Conservation (phyloP, 2,888 invertebrate species). For the Eupithecia exiguata region DNA sequence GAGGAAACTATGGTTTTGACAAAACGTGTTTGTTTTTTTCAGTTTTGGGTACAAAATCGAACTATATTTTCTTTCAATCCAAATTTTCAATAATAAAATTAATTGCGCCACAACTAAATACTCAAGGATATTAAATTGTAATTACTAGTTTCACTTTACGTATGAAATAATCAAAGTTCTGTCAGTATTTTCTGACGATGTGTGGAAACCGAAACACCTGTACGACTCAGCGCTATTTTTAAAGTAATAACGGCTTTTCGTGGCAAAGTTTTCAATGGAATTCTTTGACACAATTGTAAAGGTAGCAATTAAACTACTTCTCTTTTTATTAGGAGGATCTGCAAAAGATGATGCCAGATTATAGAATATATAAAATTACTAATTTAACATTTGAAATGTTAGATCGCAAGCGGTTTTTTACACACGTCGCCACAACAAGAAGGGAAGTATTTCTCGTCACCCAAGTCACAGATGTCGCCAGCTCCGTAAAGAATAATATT, state of each 20-base stretch:
- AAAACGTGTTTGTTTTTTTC: too few species aligned
- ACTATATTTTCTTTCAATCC: neutral
- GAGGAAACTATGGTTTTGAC: neutral
- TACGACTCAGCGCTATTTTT: neutral
- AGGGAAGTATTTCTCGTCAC: conserved; percentile 21
- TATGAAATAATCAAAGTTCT: neutral
- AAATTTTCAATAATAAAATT: neutral
- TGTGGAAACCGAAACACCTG: conserved; percentile 6
- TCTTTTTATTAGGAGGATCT: neutral
- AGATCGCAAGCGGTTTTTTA: neutral
- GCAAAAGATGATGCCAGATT: neutral
- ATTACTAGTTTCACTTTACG: neutral
- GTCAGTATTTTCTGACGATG: neutral
- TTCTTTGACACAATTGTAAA: neutral
- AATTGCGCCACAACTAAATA: neutral
- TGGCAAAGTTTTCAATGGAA: neutral
- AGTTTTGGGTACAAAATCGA: too few species aligned
- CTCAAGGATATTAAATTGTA: neutral
- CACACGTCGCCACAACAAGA: conserved; percentile 13
- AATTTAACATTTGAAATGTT: neutral
- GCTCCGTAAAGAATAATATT: conserved; percentile 67
- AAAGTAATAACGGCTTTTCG: neutral
- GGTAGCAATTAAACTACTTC: neutral
- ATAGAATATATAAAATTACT: neutral
- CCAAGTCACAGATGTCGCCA: conserved; percentile 45